Evolutionary conservation across 1,140 invertebrate species (phyloP).

Genomic region (Philopotamus ludificatus): DNA sequence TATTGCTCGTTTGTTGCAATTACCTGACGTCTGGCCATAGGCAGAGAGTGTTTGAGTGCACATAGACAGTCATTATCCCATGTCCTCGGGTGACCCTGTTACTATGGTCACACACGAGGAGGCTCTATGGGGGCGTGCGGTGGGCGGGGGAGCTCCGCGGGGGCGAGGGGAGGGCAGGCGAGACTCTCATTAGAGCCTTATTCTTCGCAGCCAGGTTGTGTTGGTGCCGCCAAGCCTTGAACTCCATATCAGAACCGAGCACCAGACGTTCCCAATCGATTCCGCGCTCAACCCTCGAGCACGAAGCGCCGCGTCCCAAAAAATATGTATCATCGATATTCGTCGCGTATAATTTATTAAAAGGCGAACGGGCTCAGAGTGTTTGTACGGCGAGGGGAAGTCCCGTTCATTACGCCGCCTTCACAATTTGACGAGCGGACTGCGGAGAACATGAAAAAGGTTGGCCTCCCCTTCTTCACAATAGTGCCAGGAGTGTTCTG

Average conservation of each 20-base stretch:
- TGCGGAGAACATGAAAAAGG: slow-evolving; percentile 22
- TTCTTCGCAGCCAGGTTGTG: slow-evolving; percentile 13
- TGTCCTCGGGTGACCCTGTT: slow-evolving; percentile 10
- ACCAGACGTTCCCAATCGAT: slow-evolving; percentile 5
- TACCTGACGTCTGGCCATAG: too few species aligned
- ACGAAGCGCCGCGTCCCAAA: too few species aligned
- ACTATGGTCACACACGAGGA: slow-evolving; percentile 8
- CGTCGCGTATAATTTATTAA: not conserved
- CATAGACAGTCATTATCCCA: slow-evolving; percentile 24
- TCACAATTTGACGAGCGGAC: slow-evolving; percentile 17
- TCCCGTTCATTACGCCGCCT: slow-evolving; percentile 14
- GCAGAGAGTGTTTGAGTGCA: too few species aligned
- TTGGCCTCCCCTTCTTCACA: not conserved
- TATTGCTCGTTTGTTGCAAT: not conserved
- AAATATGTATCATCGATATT: too few species aligned
- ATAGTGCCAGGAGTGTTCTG: not conserved
- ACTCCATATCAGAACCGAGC: slow-evolving; percentile 3
- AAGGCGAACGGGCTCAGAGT: not conserved
- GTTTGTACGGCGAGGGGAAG: not conserved
- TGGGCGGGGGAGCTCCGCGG: not conserved
- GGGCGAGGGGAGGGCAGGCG: not conserved
- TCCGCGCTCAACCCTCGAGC: not conserved
- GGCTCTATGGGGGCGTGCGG: slow-evolving; percentile 2
- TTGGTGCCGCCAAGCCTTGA: slow-evolving; percentile 13
- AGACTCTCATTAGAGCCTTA: slow-evolving; percentile 22